Conservation (phyloP, 2,113 vertebrate species). For the Ciconia stormi region DNA sequence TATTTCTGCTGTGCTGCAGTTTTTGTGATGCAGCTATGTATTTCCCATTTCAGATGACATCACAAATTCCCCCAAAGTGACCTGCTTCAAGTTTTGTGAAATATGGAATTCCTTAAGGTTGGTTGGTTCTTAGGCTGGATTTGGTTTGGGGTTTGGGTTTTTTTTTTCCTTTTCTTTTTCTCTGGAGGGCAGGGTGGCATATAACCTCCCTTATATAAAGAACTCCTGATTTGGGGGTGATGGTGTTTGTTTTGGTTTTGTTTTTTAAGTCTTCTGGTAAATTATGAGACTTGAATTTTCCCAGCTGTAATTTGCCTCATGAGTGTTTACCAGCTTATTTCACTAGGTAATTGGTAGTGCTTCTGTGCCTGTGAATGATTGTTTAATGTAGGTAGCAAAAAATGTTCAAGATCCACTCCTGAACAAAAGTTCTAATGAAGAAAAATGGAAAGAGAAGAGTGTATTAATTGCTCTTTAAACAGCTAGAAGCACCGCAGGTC, state of each 20-base stretch:
- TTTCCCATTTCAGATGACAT: background rate
- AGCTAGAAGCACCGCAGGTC: background rate
- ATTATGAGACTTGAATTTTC: background rate
- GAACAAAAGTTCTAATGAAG: background rate
- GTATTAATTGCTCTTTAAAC: background rate
- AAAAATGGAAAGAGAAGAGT: background rate
- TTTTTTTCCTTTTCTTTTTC: background rate
- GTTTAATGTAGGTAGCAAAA: background rate
- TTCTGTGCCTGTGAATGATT: background rate
- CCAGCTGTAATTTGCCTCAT: background rate
- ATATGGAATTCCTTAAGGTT: background rate
- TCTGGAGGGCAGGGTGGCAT: background rate
- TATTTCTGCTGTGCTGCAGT: background rate
- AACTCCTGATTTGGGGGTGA: background rate
- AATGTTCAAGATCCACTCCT: background rate
- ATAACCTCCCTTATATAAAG: background rate
- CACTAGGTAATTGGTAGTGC: background rate
- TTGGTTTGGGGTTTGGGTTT: fast-evolving
- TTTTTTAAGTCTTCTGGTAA: background rate
- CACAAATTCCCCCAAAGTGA: background rate
- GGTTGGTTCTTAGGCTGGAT: background rate
- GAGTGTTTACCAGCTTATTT: background rate
- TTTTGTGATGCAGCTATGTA: background rate
- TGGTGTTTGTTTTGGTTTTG: background rate
- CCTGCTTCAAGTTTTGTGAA: background rate